These are phyloP conservation scores for Allolobophora icterica DNA, from an alignment of 2,888 invertebrate genomes.

Conservation along the genomic window DNA sequence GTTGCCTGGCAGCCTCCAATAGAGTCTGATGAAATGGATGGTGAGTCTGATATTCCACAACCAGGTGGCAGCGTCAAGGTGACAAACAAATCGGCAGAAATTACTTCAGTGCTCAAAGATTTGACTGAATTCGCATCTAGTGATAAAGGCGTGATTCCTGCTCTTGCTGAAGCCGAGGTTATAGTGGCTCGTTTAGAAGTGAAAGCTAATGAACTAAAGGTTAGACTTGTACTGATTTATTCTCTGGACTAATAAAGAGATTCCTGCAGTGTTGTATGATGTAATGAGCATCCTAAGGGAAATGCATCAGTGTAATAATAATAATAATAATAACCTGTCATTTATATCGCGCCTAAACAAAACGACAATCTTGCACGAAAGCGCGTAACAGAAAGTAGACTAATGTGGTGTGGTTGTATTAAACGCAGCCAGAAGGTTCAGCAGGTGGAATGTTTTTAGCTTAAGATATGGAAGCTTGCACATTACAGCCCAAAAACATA, in stretches of 20 bases:
- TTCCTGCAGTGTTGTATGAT: background rate
- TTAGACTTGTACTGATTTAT: background rate
- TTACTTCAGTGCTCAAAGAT: background rate
- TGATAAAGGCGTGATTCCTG: background rate
- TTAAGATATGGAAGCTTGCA: background rate
- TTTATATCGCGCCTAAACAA: too few species aligned
- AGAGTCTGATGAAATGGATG: conserved; percentile 23
- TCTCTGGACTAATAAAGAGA: background rate
- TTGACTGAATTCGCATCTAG: background rate
- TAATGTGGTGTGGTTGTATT: too few species aligned
- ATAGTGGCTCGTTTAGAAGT: background rate
- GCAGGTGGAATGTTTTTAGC: too few species aligned
- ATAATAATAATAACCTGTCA: too few species aligned
- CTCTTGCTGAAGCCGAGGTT: background rate
- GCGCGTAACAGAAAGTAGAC: too few species aligned
- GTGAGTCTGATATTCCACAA: background rate
- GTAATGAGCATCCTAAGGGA: background rate
- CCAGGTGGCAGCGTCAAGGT: background rate
- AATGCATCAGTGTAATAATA: background rate
- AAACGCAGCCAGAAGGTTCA: too few species aligned
- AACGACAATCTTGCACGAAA: too few species aligned
- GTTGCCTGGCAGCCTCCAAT: conserved; percentile 27
- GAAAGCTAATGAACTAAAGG: background rate
- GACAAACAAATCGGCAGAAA: background rate
- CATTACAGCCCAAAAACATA: background rate